Conservation (phyloP, 2,797 vertebrate genomes). For the Pteropus rufus region DNA sequence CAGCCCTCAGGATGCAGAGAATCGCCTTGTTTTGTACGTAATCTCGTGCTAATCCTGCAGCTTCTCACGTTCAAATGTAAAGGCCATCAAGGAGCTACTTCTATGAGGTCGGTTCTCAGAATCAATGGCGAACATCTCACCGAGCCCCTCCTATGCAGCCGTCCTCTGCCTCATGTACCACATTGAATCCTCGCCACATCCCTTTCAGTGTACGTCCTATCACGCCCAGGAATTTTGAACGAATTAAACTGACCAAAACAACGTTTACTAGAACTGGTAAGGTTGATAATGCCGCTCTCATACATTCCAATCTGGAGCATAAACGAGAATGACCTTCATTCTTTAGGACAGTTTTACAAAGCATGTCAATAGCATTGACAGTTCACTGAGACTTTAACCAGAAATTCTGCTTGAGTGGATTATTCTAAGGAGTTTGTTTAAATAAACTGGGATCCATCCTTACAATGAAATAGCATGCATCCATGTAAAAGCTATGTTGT, state of each 20-base stretch:
- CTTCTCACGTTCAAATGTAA: not conserved
- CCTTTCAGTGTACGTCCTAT: not conserved
- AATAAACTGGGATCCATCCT: not conserved
- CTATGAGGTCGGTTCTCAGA: not conserved
- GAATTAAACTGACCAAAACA: not conserved
- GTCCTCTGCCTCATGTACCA: not conserved
- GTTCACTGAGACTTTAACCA: not conserved
- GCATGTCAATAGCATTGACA: not conserved
- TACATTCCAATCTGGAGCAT: not conserved
- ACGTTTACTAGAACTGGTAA: not conserved
- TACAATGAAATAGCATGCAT: not conserved
- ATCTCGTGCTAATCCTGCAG: not conserved
- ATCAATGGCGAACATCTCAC: not conserved
- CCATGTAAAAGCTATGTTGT: not conserved
- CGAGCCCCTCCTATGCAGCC: rapidly evolving
- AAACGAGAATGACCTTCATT: not conserved
- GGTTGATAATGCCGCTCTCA: not conserved
- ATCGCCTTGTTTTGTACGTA: not conserved
- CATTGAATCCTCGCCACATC: not conserved
- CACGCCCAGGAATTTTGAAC: not conserved
- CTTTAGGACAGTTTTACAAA: not conserved
- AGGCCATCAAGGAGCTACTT: no score
- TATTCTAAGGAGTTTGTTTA: not conserved
- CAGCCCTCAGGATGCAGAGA: not conserved
- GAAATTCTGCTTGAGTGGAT: not conserved